These are phyloP conservation scores for Copsychus sechellarum DNA, from an alignment of 2,113 vertebrate species.

Conservation along the genomic window DNA sequence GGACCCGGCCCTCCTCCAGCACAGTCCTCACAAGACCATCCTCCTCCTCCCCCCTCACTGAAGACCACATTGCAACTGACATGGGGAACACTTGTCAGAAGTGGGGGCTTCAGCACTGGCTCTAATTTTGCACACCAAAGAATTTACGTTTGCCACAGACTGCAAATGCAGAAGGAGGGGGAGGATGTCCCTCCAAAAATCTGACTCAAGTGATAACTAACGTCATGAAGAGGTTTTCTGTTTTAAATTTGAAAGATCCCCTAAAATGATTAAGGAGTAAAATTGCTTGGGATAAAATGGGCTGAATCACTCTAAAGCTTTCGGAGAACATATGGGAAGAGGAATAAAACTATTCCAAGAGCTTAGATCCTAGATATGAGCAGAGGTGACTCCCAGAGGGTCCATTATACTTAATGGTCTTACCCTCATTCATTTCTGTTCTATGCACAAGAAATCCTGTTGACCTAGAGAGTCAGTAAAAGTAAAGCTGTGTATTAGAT, in stretches of 20 bases:
- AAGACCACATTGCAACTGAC: background rate
- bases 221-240: background rate
- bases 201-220: background rate
- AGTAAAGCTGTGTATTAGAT: conserved; percentile 40
- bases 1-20: background rate
- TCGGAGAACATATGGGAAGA: conserved; percentile 10
- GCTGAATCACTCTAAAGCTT: background rate
- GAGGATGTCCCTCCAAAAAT: conserved; percentile 19
- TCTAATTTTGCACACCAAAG: background rate
- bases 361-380: background rate
- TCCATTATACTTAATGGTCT: background rate
- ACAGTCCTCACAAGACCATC: background rate
- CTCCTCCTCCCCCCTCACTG: background rate
- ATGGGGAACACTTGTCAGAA: background rate
- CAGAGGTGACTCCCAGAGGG: background rate
- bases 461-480: background rate
- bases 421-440: conserved; percentile 15
- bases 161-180: background rate
- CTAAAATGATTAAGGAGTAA: conserved; percentile 30
- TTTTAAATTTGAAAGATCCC: conserved; percentile 27
- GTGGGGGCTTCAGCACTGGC: background rate
- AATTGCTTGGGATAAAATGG: conserved; percentile 22
- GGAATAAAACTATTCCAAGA: background rate
- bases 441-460: conserved; percentile 16
- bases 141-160: background rate